Evolutionary conservation across 2,888 invertebrate species (phyloP).

Genomic region (Clanis bilineata): DNA sequence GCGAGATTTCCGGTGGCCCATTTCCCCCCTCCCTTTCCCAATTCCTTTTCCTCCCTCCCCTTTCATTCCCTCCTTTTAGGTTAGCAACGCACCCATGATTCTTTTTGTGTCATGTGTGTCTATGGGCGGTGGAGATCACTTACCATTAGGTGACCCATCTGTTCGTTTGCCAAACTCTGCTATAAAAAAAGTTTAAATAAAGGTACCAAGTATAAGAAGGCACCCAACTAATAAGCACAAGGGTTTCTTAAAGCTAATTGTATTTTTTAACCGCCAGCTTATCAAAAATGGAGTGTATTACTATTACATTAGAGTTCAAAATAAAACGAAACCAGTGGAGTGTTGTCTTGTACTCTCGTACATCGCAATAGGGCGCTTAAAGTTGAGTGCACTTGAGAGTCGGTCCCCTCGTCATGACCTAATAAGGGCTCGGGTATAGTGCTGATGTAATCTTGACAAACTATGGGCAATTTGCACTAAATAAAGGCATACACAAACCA

Average conservation of each 20-base stretch:
- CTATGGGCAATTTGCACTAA: background rate
- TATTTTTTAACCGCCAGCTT: background rate
- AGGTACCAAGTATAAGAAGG: background rate
- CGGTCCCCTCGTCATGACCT: conserved; percentile 33
- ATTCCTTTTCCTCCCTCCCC: too few relatives aligned
- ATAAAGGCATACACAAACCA: background rate
- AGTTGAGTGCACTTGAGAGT: conserved; percentile 22
- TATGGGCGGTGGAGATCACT: too few relatives aligned
- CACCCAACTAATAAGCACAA: background rate
- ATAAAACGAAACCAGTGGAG: background rate
- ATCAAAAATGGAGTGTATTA: background rate
- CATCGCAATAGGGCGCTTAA: conserved; percentile 22
- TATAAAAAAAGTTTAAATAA: too few relatives aligned
- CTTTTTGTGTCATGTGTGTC: too few relatives aligned
- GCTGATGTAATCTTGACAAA: conserved; percentile 1
- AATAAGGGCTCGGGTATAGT: conserved; percentile 24
- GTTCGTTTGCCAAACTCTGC: too few relatives aligned
- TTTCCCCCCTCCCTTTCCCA: too few relatives aligned
- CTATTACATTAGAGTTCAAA: background rate
- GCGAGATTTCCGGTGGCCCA: too few relatives aligned
- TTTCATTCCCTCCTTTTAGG: too few relatives aligned
- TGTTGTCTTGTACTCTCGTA: conserved; percentile 7
- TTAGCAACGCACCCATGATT: too few relatives aligned
- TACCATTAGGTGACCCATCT: too few relatives aligned
- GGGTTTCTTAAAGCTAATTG: background rate